Percentiles rank a stretch among this genome's conserved stretches.
Evolutionary conservation across 2,888 invertebrate genomes (phyloP).

Genomic region (Dorcus parallelipipedus): DNA sequence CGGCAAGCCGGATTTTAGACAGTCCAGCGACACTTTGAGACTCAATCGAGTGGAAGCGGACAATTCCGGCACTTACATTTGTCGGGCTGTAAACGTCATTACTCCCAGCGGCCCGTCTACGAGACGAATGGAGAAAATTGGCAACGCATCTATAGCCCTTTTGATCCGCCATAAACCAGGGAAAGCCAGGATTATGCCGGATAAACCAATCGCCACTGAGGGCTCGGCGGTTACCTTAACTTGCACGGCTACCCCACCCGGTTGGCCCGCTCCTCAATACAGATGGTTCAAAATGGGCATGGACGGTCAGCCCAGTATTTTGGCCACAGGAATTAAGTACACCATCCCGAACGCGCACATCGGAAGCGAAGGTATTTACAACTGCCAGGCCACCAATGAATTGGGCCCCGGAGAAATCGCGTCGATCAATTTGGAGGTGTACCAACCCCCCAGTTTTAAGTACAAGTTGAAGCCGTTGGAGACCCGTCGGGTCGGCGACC

Average conservation of each 20-base stretch:
- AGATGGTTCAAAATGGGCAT: conserved; percentile 82
- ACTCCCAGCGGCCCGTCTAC: conserved; percentile 63
- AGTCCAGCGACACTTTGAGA: conserved; percentile 71
- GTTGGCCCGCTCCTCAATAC: conserved; percentile 89
- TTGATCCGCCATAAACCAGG: conserved; percentile 85
- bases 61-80: conserved; percentile 85
- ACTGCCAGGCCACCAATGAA: conserved; percentile 87
- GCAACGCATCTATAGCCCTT: conserved; percentile 78
- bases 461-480: conserved; percentile 79
- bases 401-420: conserved; percentile 83
- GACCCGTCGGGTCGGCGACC: conserved; percentile 75
- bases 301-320: conserved; percentile 61
- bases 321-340: conserved; percentile 77
- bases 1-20: conserved; percentile 80
- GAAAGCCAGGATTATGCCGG: conserved; percentile 76
- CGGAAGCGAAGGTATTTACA: conserved; percentile 83
- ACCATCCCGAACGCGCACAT: conserved; percentile 82
- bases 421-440: conserved; percentile 79
- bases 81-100: conserved; percentile 82
- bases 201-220: conserved; percentile 79
- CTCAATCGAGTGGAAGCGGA: conserved; percentile 77
- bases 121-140: conserved; percentile 62
- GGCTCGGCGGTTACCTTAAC: conserved; percentile 79
- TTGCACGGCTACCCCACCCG: conserved; percentile 83
- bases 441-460: conserved; percentile 83